phyloP scores from a whole-genome alignment of 64 coral and sea anemone genomes.

The Actinia tenebrosa region DNA sequence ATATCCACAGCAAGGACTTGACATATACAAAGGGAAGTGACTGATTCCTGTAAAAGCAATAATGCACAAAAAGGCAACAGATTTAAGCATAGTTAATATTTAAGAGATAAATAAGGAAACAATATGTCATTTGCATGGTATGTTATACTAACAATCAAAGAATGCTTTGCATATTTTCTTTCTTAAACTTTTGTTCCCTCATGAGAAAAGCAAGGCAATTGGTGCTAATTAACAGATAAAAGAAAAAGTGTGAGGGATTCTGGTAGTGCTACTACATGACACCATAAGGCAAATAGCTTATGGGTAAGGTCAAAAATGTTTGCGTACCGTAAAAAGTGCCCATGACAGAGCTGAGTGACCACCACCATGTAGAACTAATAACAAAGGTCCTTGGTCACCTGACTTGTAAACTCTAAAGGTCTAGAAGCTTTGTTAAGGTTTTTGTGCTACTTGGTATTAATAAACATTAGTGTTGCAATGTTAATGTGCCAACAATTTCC shows the following conservation, averaged over 20 bases:
- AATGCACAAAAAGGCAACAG: neutral
- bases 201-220: too few relatives aligned
- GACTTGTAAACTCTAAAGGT: conserved; percentile 91
- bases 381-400: conserved; percentile 59
- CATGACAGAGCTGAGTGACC: conserved; percentile 94
- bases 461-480: too few relatives aligned
- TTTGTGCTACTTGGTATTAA: neutral
- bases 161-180: too few relatives aligned
- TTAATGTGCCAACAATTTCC: too few relatives aligned
- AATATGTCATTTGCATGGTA: too few relatives aligned
- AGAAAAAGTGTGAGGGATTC: too few relatives aligned
- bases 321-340: conserved; percentile 75
- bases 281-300: neutral
- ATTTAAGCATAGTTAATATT: neutral
- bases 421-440: conserved; percentile 35
- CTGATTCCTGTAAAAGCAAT: conserved; percentile 46
- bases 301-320: neutral
- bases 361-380: conserved; percentile 90
- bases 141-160: too few relatives aligned
- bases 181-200: too few relatives aligned
- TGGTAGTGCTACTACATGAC: neutral
- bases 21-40: conserved; percentile 71
- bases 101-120: too few relatives aligned
- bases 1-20: conserved; percentile 83
- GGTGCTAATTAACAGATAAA: too few relatives aligned